Percentiles rank a stretch among this genome's conserved stretches.
These are phyloP conservation scores for Phoxinus phoxinus DNA, from an alignment of 2,113 vertebrate genomes.

Conservation along the genomic window DNA sequence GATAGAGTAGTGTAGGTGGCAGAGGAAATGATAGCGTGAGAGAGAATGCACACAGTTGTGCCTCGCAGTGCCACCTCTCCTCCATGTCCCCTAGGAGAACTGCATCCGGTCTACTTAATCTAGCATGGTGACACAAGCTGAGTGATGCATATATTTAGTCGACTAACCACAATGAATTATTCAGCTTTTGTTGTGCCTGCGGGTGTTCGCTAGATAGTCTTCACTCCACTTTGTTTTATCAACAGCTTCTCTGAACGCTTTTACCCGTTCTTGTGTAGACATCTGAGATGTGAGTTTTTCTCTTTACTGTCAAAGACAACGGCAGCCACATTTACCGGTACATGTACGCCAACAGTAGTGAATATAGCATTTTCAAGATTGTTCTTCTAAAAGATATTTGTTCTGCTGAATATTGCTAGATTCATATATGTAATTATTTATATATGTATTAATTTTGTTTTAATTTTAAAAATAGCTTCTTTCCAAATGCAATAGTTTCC, in stretches of 20 bases:
- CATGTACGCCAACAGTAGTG: neutral
- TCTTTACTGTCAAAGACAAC: neutral
- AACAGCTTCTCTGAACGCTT: neutral
- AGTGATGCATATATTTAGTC: constrained; percentile 74
- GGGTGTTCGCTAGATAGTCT: constrained; percentile 62
- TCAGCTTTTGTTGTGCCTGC: constrained; percentile 76
- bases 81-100: constrained; percentile 73
- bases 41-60: constrained; percentile 75
- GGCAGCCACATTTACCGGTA: neutral
- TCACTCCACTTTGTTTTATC: constrained; percentile 48
- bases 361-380: too few relatives aligned
- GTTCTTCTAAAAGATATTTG: too few relatives aligned
- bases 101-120: constrained; percentile 69
- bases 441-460: too few relatives aligned
- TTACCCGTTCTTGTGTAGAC: neutral
- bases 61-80: constrained; percentile 74
- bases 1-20: constrained; percentile 71
- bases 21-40: constrained; percentile 70
- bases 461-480: too few relatives aligned
- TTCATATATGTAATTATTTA: too few relatives aligned
- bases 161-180: constrained; percentile 80
- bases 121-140: constrained; percentile 67
- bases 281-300: neutral
- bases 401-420: too few relatives aligned
- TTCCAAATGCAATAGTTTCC: too few relatives aligned